A percentile compares a stretch with the other conserved stretches of the same genome.
These are phyloP conservation scores for Solen grandis DNA, from an alignment of 1,140 invertebrate species.

Conservation along the genomic window DNA sequence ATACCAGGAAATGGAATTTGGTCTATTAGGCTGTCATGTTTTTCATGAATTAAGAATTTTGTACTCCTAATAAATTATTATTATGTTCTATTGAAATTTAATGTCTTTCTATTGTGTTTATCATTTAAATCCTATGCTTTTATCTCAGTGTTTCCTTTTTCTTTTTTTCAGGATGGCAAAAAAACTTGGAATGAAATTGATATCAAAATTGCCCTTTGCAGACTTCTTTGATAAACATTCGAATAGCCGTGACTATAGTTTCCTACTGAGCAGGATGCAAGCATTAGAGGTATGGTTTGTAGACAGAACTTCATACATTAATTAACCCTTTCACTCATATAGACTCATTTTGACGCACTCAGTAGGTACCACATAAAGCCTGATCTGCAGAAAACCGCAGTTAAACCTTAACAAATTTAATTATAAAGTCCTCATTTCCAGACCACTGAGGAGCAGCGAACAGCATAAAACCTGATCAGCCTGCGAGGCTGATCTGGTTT, in stretches of 20 bases:
- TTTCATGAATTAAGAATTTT: background rate
- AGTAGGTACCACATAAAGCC: no score
- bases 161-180: conserved; percentile 85
- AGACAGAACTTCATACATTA: background rate
- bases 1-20: no score
- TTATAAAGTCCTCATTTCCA: no score
- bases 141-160: background rate
- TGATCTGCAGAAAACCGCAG: no score
- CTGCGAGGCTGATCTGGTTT: no score
- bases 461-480: no score
- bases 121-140: background rate
- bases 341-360: no score
- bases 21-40: background rate
- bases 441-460: no score
- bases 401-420: no score
- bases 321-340: conserved; percentile 50
- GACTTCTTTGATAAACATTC: conserved; percentile 89
- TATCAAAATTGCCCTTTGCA: conserved; percentile 88
- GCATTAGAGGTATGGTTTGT: conserved; percentile 84
- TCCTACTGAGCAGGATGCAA: conserved; percentile 88
- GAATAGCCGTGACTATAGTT: conserved; percentile 82
- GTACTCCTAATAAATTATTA: background rate
- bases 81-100: background rate
- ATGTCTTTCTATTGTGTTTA: background rate
- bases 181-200: conserved; percentile 90